Base-by-base conservation (phyloP, 1,140 invertebrate genomes). In the Pemphigus obesinymphae region DNA sequence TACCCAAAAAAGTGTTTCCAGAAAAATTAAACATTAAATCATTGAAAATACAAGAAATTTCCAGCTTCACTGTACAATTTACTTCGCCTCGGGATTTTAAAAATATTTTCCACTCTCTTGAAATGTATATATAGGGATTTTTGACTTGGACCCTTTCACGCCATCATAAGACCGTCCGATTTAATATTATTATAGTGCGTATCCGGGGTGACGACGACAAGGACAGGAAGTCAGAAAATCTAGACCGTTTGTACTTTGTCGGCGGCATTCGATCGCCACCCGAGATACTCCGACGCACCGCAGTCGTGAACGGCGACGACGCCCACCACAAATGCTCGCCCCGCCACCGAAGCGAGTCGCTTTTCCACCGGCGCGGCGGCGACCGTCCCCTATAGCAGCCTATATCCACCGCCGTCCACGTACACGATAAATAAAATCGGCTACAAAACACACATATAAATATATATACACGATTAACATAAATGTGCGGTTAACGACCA, bases 401-500 rank as follows among this genome's bases (percentile, higher is more conserved):
- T 61, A 61, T 26, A 20, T 15, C 58, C 58, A 34, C 61, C n/a
- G 31, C n/a, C 61, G 61, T 29, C 31, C n/a, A n/a, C 34, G 48
- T 58, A 58, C 55, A 58, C 75, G 75, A 78, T 78, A 55, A 78
- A 78, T 78, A 55, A 78, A 78, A 78, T 78, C 48, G 75, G 34
- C 53, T 78, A 78, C 75, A 75, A 75, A 75, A 75, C 72, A 37
- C 45, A 72, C 5, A 72, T 13, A 45, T 26, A 61, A 13, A 31
- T 23, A 34, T 31, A 66, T 31, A 66, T 20, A 17, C 29, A 26
- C 53, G 75, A 78, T 78, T 78, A 78, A 78, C 75, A 78, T 78
- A 78, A 78, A 78, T 55, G 75, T 78, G 75, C 53, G 75, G 75
- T 78, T 78, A 78, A 78, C 75, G 75, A 78, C 75, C 75, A 78